Conservation (phyloP, 2,888 invertebrate genomes). For the Lepidochrysops patricia region DNA sequence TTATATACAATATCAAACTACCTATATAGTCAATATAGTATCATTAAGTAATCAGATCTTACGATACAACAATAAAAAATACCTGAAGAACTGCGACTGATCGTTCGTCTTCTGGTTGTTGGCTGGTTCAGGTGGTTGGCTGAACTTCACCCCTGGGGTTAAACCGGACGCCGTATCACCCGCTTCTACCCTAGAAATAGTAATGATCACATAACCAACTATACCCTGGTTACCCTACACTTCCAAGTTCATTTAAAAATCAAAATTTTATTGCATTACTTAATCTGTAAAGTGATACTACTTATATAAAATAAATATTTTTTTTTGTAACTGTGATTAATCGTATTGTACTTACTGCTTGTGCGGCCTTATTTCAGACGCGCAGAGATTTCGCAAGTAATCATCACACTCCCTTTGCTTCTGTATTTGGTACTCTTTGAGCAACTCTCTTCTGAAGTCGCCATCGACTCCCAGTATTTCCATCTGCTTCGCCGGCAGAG, state of each 20-base stretch:
- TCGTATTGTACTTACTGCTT: conserved; percentile 45
- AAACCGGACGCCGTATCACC: conserved; percentile 38
- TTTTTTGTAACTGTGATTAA: not conserved
- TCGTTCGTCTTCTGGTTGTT: conserved; percentile 31
- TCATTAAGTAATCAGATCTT: too few relatives aligned
- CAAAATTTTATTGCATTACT: too few relatives aligned
- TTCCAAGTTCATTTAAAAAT: too few relatives aligned
- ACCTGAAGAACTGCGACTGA: conserved; percentile 36
- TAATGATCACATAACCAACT: not conserved
- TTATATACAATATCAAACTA: too few relatives aligned
- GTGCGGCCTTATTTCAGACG: conserved; percentile 51
- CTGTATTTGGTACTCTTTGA: conserved; percentile 87
- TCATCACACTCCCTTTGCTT: conserved; percentile 77
- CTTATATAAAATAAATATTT: too few relatives aligned
- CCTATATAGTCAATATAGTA: too few relatives aligned
- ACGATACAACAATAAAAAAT: too few relatives aligned
- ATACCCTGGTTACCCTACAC: not conserved
- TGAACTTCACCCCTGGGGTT: conserved; percentile 35
- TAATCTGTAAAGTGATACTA: too few relatives aligned
- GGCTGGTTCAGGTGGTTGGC: conserved; percentile 31
- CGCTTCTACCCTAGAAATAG: conserved; percentile 48
- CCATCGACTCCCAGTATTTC: conserved; percentile 47
- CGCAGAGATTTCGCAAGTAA: conserved; percentile 60
- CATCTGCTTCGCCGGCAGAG: conserved; percentile 32
- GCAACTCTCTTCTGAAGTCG: conserved; percentile 77